These are phyloP conservation scores for Rhinopomastus cyanomelas DNA, from an alignment of 2,113 vertebrate species.

Conservation along the genomic window DNA sequence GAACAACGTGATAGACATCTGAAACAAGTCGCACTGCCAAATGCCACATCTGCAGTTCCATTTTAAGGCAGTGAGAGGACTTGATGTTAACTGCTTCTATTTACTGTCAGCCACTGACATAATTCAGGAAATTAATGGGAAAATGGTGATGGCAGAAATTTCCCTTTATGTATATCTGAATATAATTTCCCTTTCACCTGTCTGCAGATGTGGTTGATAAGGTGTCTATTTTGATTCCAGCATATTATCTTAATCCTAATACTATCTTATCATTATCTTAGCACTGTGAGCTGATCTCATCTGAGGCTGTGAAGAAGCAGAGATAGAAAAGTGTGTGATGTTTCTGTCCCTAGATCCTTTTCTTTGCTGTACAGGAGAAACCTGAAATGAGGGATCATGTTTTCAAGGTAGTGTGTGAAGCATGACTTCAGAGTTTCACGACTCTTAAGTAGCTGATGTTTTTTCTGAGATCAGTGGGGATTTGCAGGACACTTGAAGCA, in stretches of 20 bases:
- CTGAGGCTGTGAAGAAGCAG: neutral
- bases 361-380: neutral
- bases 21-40: constrained; percentile 1
- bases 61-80: neutral
- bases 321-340: neutral
- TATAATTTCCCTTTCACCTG: neutral
- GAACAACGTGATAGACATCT: neutral
- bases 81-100: neutral
- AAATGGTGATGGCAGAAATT: neutral
- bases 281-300: neutral
- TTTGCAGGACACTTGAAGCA: neutral
- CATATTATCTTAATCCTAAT: neutral
- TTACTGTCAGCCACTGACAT: neutral
- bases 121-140: neutral
- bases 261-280: neutral
- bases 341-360: neutral
- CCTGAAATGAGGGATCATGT: neutral
- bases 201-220: neutral
- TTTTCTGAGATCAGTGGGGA: neutral
- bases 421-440: neutral
- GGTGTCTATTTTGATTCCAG: neutral
- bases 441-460: neutral
- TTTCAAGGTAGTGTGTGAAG: neutral
- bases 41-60: neutral
- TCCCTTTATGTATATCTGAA: neutral